Evolutionary conservation across 2,797 vertebrate species (phyloP).

Genomic region (Scleropages formosus): DNA sequence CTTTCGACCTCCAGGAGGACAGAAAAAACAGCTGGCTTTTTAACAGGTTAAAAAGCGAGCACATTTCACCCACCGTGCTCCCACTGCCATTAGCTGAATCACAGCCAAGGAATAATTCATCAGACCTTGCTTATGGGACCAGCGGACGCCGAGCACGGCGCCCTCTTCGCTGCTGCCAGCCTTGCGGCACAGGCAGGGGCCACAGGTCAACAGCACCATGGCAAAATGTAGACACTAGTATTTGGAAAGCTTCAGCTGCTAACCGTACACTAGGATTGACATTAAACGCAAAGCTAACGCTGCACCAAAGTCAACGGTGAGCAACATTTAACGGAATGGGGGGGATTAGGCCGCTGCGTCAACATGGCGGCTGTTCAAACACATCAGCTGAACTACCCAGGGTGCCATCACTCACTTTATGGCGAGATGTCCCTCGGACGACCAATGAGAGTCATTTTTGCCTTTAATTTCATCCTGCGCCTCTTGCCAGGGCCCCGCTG

Average conservation of each 20-base stretch:
- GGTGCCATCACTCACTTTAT: background rate
- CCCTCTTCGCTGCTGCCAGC: background rate
- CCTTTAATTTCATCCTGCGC: slow-evolving; percentile 5
- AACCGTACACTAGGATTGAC: background rate
- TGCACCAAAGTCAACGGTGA: background rate
- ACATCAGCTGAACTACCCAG: background rate
- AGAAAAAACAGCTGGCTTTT: slow-evolving; percentile 37
- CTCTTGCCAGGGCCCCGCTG: background rate
- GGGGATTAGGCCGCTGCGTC: background rate
- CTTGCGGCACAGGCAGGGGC: background rate
- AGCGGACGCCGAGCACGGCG: background rate
- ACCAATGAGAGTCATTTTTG: background rate
- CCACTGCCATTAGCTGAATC: background rate
- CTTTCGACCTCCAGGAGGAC: slow-evolving; percentile 21
- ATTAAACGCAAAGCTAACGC: background rate
- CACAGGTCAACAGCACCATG: background rate
- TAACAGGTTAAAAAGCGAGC: slow-evolving; percentile 34
- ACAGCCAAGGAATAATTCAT: slow-evolving; percentile 36
- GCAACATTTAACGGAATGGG: background rate
- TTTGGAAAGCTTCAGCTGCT: background rate
- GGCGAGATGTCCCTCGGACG: background rate
- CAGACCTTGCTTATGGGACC: slow-evolving; percentile 16
- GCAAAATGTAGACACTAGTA: too few relatives aligned
- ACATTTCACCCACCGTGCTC: slow-evolving; percentile 18
- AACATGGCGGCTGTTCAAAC: background rate